A percentile compares a stretch with the other conserved stretches of the same genome.
Evolutionary conservation across 2,113 vertebrate species (phyloP).

Genomic region (Alethe castanea): DNA sequence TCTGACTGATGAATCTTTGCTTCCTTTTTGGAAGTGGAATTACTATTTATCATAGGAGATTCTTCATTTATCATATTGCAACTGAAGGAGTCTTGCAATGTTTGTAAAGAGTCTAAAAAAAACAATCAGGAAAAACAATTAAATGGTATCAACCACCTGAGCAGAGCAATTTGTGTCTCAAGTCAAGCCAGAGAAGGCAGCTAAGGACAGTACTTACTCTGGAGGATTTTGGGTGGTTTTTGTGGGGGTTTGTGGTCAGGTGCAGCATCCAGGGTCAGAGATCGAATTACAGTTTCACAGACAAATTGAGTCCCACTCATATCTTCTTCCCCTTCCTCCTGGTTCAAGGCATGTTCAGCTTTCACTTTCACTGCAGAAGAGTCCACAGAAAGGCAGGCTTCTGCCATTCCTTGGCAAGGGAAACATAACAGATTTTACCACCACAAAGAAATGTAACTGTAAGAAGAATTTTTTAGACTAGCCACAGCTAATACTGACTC

Average conservation of each 20-base stretch:
- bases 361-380: not conserved
- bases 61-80: slow-evolving; percentile 16
- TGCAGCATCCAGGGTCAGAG: slow-evolving; percentile 91
- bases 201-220: slow-evolving; percentile 60
- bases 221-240: slow-evolving; percentile 58
- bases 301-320: slow-evolving; percentile 98
- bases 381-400: slow-evolving; percentile 7
- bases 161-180: not conserved
- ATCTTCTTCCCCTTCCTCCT: slow-evolving; percentile 90
- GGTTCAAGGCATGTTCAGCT: slow-evolving; percentile 50
- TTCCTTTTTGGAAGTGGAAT: not conserved
- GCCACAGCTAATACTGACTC: not conserved
- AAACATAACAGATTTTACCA: not conserved
- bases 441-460: not conserved
- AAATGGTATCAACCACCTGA: not conserved
- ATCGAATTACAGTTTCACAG: slow-evolving; percentile 97
- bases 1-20: not conserved
- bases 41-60: not conserved
- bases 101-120: not conserved
- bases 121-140: not conserved
- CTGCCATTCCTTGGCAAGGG: not conserved
- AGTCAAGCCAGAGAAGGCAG: not conserved
- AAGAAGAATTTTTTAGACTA: not conserved
- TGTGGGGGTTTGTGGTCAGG: slow-evolving; percentile 88
- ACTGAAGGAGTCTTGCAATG: not conserved